phyloP scores from a whole-genome alignment of 1,140 invertebrate genomes.

The honey bee (Apis mellifera) region Amel_HAv3.1 CM009942.2:5410501-5411000 shows the following conservation, averaged over 20 bases:
- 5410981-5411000: constrained; percentile 53
- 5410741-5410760: no score
- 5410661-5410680: constrained; percentile 3
- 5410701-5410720: no score
- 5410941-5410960: constrained; percentile 11
- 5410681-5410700: no score
- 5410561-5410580: constrained; percentile 16
- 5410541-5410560: constrained; percentile 15
- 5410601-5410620: constrained; percentile 31
- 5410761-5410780: no score
- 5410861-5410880: no score
- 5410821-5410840: no score
- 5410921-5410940: constrained; percentile 20
- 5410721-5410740: no score
- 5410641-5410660: constrained; percentile 50
- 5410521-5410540: background rate
- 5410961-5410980: constrained; percentile 46
- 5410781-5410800: no score
- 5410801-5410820: no score
- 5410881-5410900: no score
- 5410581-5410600: constrained; percentile 47
- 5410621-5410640: constrained; percentile 26
- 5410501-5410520: constrained; percentile 10
- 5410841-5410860: no score
- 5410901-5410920: constrained; percentile 12